Evolutionary conservation across 2,888 invertebrate species (phyloP).

Genomic region (Ypsolopha scabrella): DNA sequence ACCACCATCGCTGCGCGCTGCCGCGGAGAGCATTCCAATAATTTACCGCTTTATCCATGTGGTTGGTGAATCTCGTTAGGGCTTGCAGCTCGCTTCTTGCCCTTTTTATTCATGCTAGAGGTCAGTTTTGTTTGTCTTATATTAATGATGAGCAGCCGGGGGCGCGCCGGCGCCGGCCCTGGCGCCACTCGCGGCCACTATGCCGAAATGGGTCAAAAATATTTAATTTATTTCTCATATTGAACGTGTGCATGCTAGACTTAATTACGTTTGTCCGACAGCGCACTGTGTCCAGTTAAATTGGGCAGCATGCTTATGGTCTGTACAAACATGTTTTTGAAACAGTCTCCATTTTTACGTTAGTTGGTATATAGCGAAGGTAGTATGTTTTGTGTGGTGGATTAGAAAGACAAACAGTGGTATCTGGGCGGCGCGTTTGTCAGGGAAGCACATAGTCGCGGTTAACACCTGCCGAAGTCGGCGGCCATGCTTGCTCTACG

Average conservation of each 20-base stretch:
- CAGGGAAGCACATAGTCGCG: constrained; percentile 27
- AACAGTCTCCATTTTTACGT: constrained; percentile 15
- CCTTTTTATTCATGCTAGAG: constrained; percentile 26
- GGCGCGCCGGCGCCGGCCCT: constrained; percentile 59
- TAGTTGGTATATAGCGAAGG: not conserved
- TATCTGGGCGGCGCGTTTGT: constrained; percentile 65
- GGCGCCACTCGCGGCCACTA: constrained; percentile 40
- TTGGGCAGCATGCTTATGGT: constrained; percentile 38
- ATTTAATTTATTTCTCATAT: constrained; percentile 61
- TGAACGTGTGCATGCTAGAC: constrained; percentile 31
- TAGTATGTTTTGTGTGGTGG: constrained; percentile 8
- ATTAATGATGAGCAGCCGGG: constrained; percentile 60
- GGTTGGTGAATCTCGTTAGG: constrained; percentile 66
- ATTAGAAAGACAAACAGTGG: constrained; percentile 46
- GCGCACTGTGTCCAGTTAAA: constrained; percentile 18
- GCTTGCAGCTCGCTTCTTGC: constrained; percentile 36
- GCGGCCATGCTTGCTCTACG: constrained; percentile 46
- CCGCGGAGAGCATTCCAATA: constrained; percentile 53
- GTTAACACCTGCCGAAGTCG: constrained; percentile 55
- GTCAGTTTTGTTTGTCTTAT: constrained; percentile 69
- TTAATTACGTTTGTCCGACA: constrained; percentile 34
- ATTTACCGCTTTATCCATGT: constrained; percentile 66
- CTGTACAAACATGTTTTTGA: constrained; percentile 35
- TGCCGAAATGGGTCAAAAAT: constrained; percentile 55
- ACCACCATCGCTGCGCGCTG: constrained; percentile 50